Base-by-base conservation (phyloP, 2,797 vertebrate species). In the Sternarchorhynchus goeldii region DNA sequence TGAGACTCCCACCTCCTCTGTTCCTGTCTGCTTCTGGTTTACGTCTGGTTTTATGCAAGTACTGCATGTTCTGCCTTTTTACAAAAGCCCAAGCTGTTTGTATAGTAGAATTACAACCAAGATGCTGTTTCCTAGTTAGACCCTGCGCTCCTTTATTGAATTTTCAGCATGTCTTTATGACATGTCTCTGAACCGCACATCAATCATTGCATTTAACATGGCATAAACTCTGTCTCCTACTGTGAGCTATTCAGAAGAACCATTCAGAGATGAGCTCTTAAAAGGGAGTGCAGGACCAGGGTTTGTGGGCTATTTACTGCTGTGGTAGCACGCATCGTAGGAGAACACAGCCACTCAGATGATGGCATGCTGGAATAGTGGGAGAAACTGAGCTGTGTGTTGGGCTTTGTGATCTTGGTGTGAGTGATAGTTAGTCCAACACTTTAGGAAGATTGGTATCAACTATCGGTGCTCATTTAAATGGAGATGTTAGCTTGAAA, bases 201-300 rank as follows among this genome's bases (percentile, higher is more conserved):
- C 75, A 72, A 83, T 78, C 58, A 36, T 17, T 59, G 34, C 31
- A 29, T 71, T 83, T 82, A 84, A 62, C 62, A 53, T 57, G 66
- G 75, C 68, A 70, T 63, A 75, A 76, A 57, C 77, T 63, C 66
- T 34, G 8, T 50, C 70, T 60, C 65, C 4, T 72, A 60, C 56
- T 67, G 63, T 55, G 36, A 50, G 45, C 60, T 59, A 53, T 73
- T 76, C 78, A 68, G 62, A 71, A 34, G 7, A 36, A 3, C 64
- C 50, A 50, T 64, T 82, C 39, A 29, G 63, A 79, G 73, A 80
- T 73, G 79, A 81, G 56, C 70, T 55, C n/a, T 75, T 34, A 55
- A 69, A 58, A 67, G 36, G 75, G 55, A 83, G 79, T 79, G 73
- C 74, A 70, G 78, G 73, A 82, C 79, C 81, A 76, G 25, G 76